These are phyloP conservation scores for Orcinus orca DNA, from an alignment of 2,113 vertebrate species.

Conservation along the genomic window DNA sequence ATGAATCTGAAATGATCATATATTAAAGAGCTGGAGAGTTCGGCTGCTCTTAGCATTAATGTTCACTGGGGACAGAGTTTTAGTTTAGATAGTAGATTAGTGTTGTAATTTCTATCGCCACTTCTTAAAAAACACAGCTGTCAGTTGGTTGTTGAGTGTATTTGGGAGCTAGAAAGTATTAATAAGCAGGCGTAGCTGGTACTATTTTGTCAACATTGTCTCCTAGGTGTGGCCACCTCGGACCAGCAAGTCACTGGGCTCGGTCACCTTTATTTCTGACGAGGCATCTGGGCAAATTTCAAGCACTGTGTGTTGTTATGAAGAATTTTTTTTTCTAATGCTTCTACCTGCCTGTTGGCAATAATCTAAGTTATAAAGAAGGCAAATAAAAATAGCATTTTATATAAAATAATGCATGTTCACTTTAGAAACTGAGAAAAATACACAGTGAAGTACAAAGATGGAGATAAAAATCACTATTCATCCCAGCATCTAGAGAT, in stretches of 20 bases:
- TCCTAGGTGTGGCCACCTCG: neutral
- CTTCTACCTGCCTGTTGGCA: neutral
- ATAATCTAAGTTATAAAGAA: neutral
- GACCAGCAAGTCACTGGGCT: neutral
- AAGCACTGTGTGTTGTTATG: neutral
- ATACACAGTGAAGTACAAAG: neutral
- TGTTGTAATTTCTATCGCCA: neutral
- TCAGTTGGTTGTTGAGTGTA: neutral
- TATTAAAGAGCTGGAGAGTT: neutral
- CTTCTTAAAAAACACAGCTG: constrained; percentile 9
- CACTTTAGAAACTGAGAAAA: constrained; percentile 20
- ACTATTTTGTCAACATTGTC: neutral
- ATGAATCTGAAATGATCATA: neutral
- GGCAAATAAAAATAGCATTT: neutral
- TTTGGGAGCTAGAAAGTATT: neutral
- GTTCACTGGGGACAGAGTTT: constrained; percentile 15
- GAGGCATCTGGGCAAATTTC: neutral
- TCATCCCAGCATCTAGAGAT: neutral
- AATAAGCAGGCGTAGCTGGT: neutral
- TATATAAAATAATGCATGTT: neutral
- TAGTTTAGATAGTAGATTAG: neutral
- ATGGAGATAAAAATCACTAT: neutral
- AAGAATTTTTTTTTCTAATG: neutral
- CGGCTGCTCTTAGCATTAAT: neutral
- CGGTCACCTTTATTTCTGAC: neutral